Conservation (phyloP, 1,140 invertebrate species). For the Lordiphosa collinella region DNA sequence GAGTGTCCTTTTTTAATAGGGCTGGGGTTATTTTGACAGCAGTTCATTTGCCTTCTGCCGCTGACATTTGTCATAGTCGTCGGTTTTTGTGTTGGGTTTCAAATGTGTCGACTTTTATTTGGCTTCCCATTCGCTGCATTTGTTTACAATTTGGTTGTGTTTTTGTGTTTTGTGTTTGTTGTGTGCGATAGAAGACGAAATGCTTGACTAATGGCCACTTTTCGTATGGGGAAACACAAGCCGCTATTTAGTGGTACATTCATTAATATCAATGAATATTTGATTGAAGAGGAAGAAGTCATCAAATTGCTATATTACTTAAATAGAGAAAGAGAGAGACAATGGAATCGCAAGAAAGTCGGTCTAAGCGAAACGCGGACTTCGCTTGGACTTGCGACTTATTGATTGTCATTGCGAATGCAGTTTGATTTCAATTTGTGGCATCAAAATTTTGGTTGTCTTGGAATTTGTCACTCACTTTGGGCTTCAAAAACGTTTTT, state of each 20-base stretch:
- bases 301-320: too few relatives aligned
- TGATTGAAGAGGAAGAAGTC: background rate
- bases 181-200: background rate
- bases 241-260: constrained; percentile 42
- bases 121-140: constrained; percentile 45
- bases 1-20: constrained; percentile 38
- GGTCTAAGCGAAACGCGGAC: too few relatives aligned
- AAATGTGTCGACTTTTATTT: constrained; percentile 64
- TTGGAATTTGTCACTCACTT: too few relatives aligned
- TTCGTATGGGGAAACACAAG: constrained; percentile 31
- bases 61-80: constrained; percentile 45
- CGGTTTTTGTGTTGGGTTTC: constrained; percentile 23
- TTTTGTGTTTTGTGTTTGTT: constrained; percentile 19
- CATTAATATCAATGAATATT: constrained; percentile 52
- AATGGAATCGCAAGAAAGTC: too few relatives aligned
- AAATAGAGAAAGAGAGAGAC: too few relatives aligned
- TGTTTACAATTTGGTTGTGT: constrained; percentile 25
- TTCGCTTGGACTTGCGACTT: too few relatives aligned
- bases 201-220: constrained; percentile 58
- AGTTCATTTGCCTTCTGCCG: constrained; percentile 73
- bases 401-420: too few relatives aligned
- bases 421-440: too few relatives aligned
- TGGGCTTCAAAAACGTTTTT: too few relatives aligned
- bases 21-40: constrained; percentile 76
- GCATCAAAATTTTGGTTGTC: too few relatives aligned